Conservation (phyloP, 2,113 vertebrate species). For the Salvelinus namaycush region DNA sequence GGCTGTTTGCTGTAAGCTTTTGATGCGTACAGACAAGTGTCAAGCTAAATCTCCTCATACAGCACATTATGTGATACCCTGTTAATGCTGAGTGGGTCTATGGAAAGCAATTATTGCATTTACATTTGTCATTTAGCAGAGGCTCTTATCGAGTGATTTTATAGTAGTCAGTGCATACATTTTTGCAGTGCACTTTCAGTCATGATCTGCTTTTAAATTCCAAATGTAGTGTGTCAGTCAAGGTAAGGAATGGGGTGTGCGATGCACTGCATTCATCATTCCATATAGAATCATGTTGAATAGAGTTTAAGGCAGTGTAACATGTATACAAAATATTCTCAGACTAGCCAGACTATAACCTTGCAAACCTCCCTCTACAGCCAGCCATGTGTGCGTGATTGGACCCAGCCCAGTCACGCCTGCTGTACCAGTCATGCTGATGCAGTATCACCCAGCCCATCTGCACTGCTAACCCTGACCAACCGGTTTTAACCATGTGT, state of each 20-base stretch:
- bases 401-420: constrained; percentile 10
- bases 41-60: too few relatives aligned
- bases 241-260: neutral
- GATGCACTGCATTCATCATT: neutral
- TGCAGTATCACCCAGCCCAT: constrained; percentile 17
- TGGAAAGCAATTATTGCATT: too few relatives aligned
- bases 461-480: constrained; percentile 15
- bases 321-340: neutral
- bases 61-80: too few relatives aligned
- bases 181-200: too few relatives aligned
- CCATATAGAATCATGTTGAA: neutral
- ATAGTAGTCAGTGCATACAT: too few relatives aligned
- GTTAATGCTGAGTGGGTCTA: too few relatives aligned
- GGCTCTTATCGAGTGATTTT: too few relatives aligned
- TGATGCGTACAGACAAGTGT: too few relatives aligned
- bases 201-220: neutral
- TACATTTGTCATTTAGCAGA: too few relatives aligned
- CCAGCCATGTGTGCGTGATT: neutral
- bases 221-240: neutral
- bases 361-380: neutral
- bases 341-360: neutral
- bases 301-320: neutral
- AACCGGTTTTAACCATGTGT: constrained; percentile 43
- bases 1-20: too few relatives aligned
- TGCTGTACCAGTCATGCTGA: constrained; percentile 9